A percentile compares a stretch with the other conserved stretches of the same genome.
Evolutionary conservation across 2,888 invertebrate genomes (phyloP).

Genomic region (Scelioninae gen. 2): DNA sequence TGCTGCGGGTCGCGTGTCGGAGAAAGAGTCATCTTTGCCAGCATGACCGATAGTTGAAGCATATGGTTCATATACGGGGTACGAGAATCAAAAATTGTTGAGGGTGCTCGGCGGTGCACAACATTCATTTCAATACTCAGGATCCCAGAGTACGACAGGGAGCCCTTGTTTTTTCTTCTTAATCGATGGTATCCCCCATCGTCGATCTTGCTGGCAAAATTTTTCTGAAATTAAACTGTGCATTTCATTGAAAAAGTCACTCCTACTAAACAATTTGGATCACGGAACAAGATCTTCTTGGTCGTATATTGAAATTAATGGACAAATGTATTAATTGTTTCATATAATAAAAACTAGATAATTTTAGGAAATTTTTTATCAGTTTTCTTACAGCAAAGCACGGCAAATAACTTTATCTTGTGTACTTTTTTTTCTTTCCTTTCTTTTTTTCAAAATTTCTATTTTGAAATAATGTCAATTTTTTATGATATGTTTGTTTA

Average conservation of each 20-base stretch:
- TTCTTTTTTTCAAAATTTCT: no score
- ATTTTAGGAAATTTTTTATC: no score
- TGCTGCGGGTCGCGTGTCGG: conserved; percentile 71
- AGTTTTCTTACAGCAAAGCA: no score
- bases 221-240: conserved; percentile 10
- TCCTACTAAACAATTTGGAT: not conserved
- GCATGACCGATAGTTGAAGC: conserved; percentile 65
- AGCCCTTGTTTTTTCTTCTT: conserved; percentile 27
- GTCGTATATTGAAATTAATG: no score
- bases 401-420: no score
- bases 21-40: conserved; percentile 68
- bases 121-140: conserved; percentile 18
- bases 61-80: conserved; percentile 70
- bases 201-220: conserved; percentile 8
- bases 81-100: conserved; percentile 56
- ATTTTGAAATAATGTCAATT: no score
- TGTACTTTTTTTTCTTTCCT: no score
- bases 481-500: no score
- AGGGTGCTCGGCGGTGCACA: conserved; percentile 60
- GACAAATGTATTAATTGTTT: no score
- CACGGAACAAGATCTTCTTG: not conserved
- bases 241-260: conserved; percentile 13
- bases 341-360: no score
- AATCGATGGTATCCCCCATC: conserved; percentile 11
- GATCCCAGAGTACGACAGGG: conserved; percentile 11